Evolutionary conservation across 2,113 vertebrate species (phyloP).

Genomic region (Hippoglossus stenolepis): DNA sequence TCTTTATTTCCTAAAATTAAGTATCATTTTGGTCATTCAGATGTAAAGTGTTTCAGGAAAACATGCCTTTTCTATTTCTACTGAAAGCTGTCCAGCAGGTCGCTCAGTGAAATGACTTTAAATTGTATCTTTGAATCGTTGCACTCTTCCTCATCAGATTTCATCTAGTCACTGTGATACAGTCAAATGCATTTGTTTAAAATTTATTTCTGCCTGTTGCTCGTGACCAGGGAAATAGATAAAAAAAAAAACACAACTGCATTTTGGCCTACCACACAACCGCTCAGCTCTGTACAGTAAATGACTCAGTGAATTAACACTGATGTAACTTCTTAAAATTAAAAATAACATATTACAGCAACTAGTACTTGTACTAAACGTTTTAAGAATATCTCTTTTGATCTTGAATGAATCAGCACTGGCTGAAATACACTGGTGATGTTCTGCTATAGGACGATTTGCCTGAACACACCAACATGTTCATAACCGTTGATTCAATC

Average conservation of each 20-base stretch:
- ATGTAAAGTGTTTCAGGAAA: conserved; percentile 56
- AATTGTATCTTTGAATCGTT: conserved; percentile 47
- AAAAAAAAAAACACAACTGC: neutral
- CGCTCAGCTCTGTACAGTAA: conserved; percentile 54
- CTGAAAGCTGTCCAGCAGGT: conserved; percentile 23
- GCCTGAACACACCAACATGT: neutral
- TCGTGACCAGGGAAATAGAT: conserved; percentile 29
- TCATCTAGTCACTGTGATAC: conserved; percentile 20
- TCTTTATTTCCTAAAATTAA: conserved; percentile 41
- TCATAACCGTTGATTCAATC: conserved; percentile 26
- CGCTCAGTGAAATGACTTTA: conserved; percentile 38
- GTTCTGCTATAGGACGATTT: neutral
- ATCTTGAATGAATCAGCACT: conserved; percentile 12
- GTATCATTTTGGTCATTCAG: conserved; percentile 19
- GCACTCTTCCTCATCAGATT: conserved; percentile 58
- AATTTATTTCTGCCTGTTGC: conserved; percentile 38
- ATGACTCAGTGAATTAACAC: conserved; percentile 45
- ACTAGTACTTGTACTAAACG: neutral
- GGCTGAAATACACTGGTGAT: conserved; percentile 4
- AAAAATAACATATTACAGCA: neutral
- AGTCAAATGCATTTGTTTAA: conserved; percentile 26
- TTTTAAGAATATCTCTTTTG: conserved; percentile 13
- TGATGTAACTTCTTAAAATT: conserved; percentile 16
- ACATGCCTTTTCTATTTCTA: conserved; percentile 23
- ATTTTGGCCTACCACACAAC: conserved; percentile 25